A percentile compares a stretch with the other conserved stretches of the same genome.
Evolutionary conservation across 53 echinoderm and acorn worm species (phyloP).

Genomic region (Temnopleurus reevesii): DNA sequence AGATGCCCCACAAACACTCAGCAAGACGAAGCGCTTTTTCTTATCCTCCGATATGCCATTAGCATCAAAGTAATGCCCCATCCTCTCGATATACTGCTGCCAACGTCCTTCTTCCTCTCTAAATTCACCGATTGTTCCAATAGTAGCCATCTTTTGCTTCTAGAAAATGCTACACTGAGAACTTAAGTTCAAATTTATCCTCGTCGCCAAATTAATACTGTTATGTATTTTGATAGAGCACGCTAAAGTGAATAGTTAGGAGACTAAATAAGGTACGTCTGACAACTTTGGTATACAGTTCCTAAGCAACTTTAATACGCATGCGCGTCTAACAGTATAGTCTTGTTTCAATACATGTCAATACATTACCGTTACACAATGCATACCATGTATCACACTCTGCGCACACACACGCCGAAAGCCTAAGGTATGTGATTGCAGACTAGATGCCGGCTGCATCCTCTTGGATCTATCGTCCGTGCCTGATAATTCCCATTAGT

Average conservation of each 20-base stretch:
- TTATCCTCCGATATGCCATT: not conserved
- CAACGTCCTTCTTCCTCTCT: not conserved
- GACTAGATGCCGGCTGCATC: too few species aligned
- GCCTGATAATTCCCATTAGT: too few species aligned
- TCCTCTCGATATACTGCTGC: not conserved
- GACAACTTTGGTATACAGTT: not conserved
- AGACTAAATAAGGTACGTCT: not conserved
- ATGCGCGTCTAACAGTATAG: too few species aligned
- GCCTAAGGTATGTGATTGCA: too few species aligned
- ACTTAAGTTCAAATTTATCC: not conserved
- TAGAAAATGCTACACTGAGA: not conserved
- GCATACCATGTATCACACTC: too few species aligned
- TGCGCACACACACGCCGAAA: too few species aligned
- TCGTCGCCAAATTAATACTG: not conserved
- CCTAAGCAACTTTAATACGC: not conserved
- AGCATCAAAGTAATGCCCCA: not conserved
- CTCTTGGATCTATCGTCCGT: too few species aligned
- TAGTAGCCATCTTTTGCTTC: not conserved
- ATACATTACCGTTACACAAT: too few species aligned
- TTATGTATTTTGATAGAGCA: not conserved
- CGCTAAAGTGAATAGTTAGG: not conserved
- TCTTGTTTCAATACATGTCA: too few species aligned
- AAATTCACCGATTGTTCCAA: not conserved
- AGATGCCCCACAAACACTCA: constrained; percentile 42
- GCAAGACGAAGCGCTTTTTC: not conserved